Base-by-base conservation (phyloP, 2,888 invertebrate species). In the Hydropsyche betteni region DNA sequence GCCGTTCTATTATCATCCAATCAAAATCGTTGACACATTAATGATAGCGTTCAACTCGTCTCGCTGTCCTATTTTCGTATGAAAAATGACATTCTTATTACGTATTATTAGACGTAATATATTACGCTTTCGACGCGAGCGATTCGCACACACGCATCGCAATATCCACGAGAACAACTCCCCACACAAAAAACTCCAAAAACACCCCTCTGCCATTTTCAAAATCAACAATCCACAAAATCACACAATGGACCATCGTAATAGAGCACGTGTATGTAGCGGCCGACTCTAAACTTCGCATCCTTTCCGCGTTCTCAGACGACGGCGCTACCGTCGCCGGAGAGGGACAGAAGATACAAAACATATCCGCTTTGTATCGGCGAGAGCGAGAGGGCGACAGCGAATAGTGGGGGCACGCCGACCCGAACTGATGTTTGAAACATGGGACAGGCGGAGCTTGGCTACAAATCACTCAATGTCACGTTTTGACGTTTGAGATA, bases 391-490 rank as follows among this genome's bases (percentile, higher is more conserved):
- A 74, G 69, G 53, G 34, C 34, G 36, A 51, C 51, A 50, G 24
- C 12, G 44, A 8, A 34, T 44, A n/a, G 58, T 33, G 64, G 64
- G 64, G 76, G 74, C 75, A 74, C 75, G 82, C 84, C 77, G 84
- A 87, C 81, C 80, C 16, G 34, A 73, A 68, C 69, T 87, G 87
- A 87, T 87, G 88, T 87, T 88, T 88, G 87, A 87, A 88, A 88
- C 88, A 86, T 86, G 85, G 87, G 88, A 88, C 88, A 87, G 88
- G 88, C 87, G 88, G 88, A 86, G 88, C 88, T 87, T 87, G 87
- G 86, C 87, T 85, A 87, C 88, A 88, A 88, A 88, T 88, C 88
- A 88, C 87, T 88, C 88, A 88, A 85, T 86, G 88, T 88, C 88
- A 87, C 86, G 85, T 87, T 88, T 88, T 88, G 88, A 88, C 88